Evolutionary conservation across 2,113 vertebrate genomes (phyloP).

Genomic region (Caloenas nicobarica): DNA sequence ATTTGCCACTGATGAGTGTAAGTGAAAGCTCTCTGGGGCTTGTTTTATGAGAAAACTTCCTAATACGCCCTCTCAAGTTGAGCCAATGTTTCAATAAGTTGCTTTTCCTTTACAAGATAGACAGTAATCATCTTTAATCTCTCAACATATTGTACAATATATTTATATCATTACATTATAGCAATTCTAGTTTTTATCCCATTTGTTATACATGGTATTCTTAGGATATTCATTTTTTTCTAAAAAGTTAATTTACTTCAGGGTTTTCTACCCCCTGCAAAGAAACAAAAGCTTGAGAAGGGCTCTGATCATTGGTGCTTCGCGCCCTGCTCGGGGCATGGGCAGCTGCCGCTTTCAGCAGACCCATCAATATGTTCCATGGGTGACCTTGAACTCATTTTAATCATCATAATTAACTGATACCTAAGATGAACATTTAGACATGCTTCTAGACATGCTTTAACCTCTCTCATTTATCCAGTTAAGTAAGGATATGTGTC

Average conservation of each 20-base stretch:
- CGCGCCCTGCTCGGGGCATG: rapidly evolving
- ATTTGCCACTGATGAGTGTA: neutral
- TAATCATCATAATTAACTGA: neutral
- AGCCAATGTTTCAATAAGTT: neutral
- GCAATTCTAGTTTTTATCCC: neutral
- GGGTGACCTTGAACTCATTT: neutral
- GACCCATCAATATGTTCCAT: no score
- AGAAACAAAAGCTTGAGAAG: neutral
- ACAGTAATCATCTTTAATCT: neutral
- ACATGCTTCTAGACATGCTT: neutral
- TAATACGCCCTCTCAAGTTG: neutral
- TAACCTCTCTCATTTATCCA: neutral
- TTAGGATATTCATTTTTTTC: neutral
- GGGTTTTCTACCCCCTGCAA: neutral
- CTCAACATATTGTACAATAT: neutral
- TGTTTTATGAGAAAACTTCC: neutral
- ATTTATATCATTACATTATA: neutral
- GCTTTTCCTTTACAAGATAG: neutral
- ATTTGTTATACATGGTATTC: rapidly evolving
- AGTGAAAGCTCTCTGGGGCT: neutral
- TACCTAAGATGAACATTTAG: neutral
- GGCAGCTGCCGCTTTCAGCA: neutral
- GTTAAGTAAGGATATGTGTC: neutral
- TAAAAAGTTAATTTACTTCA: neutral
- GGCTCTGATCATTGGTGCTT: rapidly evolving